Percentiles rank a stretch among this genome's conserved stretches.
These are phyloP conservation scores for Drosophila mauritiana DNA, from an alignment of 1,140 invertebrate genomes.

Conservation along the genomic window DNA sequence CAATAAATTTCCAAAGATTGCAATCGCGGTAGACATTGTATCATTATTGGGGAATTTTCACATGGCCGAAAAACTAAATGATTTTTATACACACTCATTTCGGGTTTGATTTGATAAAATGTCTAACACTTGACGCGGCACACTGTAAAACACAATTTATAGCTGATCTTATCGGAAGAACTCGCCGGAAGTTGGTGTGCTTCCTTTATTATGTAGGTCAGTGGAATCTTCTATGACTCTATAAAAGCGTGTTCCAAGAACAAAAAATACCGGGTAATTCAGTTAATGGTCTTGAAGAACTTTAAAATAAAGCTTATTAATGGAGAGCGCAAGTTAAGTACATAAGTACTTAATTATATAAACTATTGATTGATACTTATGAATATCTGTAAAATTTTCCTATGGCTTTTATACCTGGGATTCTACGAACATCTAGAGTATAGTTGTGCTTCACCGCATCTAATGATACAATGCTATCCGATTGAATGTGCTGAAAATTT, in stretches of 20 bases:
- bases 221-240: neutral
- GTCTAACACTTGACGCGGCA: neutral
- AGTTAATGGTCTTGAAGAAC: no score
- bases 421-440: no score
- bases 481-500: neutral
- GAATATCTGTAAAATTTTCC: no score
- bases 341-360: no score
- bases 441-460: no score
- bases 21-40: constrained; percentile 1
- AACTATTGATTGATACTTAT: no score
- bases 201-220: no score
- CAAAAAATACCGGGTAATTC: no score
- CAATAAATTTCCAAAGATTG: neutral
- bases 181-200: neutral
- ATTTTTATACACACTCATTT: neutral
- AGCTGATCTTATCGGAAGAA: neutral
- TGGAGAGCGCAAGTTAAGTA: no score
- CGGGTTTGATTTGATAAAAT: neutral
- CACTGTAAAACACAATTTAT: neutral
- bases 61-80: neutral
- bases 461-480: no score
- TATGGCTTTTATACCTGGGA: neutral
- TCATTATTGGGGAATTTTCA: constrained; percentile 10
- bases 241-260: no score
- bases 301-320: no score